phyloP scores from a whole-genome alignment of 2,113 vertebrate species.

The Lasiurus borealis region DNA sequence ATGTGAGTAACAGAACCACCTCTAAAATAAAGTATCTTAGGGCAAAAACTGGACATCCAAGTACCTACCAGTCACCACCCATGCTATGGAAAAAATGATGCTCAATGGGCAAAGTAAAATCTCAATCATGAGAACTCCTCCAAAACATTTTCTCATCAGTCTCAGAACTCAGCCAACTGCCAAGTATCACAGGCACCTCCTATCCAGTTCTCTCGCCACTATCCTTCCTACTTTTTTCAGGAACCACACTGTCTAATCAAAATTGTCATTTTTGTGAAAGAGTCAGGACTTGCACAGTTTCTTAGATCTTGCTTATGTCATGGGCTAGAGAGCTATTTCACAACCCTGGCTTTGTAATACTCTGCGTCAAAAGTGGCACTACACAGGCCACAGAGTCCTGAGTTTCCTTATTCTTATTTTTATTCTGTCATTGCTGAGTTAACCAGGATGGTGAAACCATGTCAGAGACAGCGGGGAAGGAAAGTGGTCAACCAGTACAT shows the following conservation, averaged over 20 bases:
- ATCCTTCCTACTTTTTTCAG: constrained; percentile 57
- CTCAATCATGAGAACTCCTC: constrained; percentile 67
- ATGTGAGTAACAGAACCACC: background rate
- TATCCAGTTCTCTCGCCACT: background rate
- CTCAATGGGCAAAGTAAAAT: constrained; percentile 57
- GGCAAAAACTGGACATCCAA: constrained; percentile 45
- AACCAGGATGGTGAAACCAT: background rate
- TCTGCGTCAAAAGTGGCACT: constrained; percentile 50
- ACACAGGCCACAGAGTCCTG: constrained; percentile 11
- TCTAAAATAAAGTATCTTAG: constrained; percentile 38
- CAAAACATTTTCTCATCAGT: constrained; percentile 77
- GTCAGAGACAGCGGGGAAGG: background rate
- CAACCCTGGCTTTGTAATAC: constrained; percentile 30
- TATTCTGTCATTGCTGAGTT: constrained; percentile 56
- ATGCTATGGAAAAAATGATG: constrained; percentile 68
- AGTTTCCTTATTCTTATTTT: constrained; percentile 60
- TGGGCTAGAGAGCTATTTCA: constrained; percentile 53
- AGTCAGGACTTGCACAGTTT: background rate
- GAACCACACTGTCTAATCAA: constrained; percentile 49
- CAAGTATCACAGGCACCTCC: constrained; percentile 59
- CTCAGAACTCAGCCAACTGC: constrained; percentile 63
- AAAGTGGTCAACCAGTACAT: background rate
- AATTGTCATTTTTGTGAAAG: constrained; percentile 44
- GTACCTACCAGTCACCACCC: constrained; percentile 53
- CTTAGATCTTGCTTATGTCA: constrained; percentile 57